Evolutionary conservation across 2,113 vertebrate genomes (phyloP), one percentile per base, ranked within the genome.

Genomic region (Tapirus terrestris): DNA sequence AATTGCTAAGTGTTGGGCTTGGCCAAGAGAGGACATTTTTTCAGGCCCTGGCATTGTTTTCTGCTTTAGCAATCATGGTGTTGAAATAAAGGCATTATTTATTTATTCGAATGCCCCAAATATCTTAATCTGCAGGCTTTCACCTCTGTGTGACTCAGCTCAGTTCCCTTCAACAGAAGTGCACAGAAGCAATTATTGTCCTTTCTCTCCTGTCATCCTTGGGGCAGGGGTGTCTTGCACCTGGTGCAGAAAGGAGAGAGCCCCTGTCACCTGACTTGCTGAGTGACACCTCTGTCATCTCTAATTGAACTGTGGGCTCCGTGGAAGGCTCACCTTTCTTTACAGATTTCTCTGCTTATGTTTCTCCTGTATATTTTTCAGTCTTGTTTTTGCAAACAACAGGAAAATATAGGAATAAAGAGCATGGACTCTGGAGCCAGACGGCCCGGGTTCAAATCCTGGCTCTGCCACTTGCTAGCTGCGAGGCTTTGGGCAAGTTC

Each of bases 201-300:
- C n/a, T 45, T 31, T 5, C 20, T 88, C 10, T 68, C 29, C 14
- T 45, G 27, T 14, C 61, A 2, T 17, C 56, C n/a, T 1, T 1
- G 17, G 29, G 23, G 2, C 18, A 21, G 23, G 33, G 0, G 2
- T 3, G n/a, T 5, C 86, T 33, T 2, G 18, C 3, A 6, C 4
- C 4, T 0, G 20, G 27, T 0, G 0, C 3, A 25, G 25, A 36
- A 43, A 60, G 31, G 31, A 81, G 23, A 51, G 13, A 4, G 2
- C 36, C 1, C 39, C 5, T 2, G 10, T n/a, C 29, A 5, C 7
- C 70, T 13, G 4, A 18, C 36, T 68, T 20, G 3, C 61, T 5
- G 11, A 48, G 51, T 2, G 60, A 48, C 16, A 14, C 27, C 3
- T 4, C 48, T 48, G 6, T 51, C 27, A 0, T 48, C 84, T 61